Evolutionary conservation across 2,888 invertebrate species (phyloP), one percentile per base, ranked within the genome.

Genomic region (Agonopterix alstromeriana): DNA sequence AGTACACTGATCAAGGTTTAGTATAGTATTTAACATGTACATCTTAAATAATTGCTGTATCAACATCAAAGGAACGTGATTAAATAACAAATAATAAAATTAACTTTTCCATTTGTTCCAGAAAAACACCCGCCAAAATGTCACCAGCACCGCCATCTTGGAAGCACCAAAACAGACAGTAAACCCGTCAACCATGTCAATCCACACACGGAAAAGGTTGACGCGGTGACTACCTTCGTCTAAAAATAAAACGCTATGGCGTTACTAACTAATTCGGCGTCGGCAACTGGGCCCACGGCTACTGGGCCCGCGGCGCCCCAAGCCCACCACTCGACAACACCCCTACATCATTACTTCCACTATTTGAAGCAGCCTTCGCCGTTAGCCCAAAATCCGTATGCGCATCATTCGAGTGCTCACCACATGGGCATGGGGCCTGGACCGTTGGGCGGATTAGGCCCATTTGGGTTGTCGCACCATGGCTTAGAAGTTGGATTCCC

Each of bases 341-440:
- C 90, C 3, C 73, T 87, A 3, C 89, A 88, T 49, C 89, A 90
- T 61, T 90, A 89, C 65, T 91, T 90, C 69, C 91, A 90, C 50
- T 91, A 91, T 58, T 74, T 90, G 65, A 91, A 90, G 71, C 90
- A 89, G 63, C 90, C 91, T 42, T 85, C 85, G 52, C 89, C 90
- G 44, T 63, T 90, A 27, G 77, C 88, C 2, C 88, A 84, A 70
- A 89, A 82, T 56, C 90, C 84, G 1, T 89, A 83, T 62, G 89
- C 80, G 43, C 89, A 82, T 54, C 87, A 82, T 54, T 77, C 85
- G 35, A 77, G 87, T 59, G 82, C 89, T 7, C 83, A 90, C 57
- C 85, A 90, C 60, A 89, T 80, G 90, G 91, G 78, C 56, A 91
- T 85, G 91, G 91, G 83, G 46, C 91, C 78, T 43, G 90, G 75